phyloP scores from a whole-genome alignment of 2,888 invertebrate genomes.

The Ceriagrion tenellum region DNA sequence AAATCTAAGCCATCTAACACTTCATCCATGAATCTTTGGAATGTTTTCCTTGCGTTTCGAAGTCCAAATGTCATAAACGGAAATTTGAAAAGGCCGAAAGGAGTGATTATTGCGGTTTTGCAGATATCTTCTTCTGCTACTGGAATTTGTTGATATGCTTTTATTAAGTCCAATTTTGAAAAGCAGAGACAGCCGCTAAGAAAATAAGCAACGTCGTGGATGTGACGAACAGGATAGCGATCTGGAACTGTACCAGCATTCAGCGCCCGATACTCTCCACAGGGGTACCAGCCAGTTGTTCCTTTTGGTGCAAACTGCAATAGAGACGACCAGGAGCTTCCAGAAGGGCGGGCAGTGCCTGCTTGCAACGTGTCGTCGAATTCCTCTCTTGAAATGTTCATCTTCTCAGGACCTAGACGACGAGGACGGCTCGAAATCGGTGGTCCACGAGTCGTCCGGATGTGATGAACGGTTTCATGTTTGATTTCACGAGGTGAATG shows the following conservation, averaged over 20 bases:
- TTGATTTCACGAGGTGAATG: constrained; percentile 30
- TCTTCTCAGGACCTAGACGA: constrained; percentile 73
- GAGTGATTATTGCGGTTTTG: not conserved
- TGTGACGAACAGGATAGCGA: not conserved
- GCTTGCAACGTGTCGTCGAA: constrained; percentile 74
- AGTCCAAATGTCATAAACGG: not conserved
- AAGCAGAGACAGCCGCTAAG: not conserved
- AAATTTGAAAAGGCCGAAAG: not conserved
- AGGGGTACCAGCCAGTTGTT: constrained; percentile 74
- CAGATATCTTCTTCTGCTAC: not conserved
- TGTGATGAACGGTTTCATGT: constrained; percentile 72
- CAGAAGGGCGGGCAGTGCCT: constrained; percentile 71
- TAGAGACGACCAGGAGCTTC: constrained; percentile 73
- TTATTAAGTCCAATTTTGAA: not conserved
- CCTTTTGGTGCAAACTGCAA: constrained; percentile 75
- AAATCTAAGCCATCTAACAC: not conserved
- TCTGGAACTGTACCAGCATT: constrained; percentile 73
- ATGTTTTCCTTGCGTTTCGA: not conserved
- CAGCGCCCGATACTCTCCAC: constrained; percentile 75
- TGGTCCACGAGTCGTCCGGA: constrained; percentile 73
- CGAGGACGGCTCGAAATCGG: constrained; percentile 73
- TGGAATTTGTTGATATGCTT: not conserved
- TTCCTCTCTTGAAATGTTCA: constrained; percentile 73
- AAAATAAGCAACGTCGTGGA: not conserved
- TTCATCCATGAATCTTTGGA: constrained; percentile 4